phyloP scores from a whole-genome alignment of 2,113 vertebrate genomes.

The Coptodon rendalli region DNA sequence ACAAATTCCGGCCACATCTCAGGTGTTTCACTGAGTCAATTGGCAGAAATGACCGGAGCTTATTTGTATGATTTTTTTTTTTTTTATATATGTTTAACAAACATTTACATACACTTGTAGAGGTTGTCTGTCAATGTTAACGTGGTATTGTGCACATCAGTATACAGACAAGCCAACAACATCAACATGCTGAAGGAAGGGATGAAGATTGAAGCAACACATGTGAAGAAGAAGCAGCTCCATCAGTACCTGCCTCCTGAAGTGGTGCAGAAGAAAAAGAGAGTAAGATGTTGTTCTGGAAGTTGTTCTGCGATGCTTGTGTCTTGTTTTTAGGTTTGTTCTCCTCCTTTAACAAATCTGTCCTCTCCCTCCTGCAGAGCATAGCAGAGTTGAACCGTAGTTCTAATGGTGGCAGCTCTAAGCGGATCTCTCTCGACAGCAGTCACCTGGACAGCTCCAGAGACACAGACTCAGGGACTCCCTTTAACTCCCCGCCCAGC shows the following conservation, averaged over 20 bases:
- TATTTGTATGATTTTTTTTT: background rate
- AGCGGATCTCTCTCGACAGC: constrained; percentile 79
- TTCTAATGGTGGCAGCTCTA: constrained; percentile 74
- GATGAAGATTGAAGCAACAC: constrained; percentile 95
- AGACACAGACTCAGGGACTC: constrained; percentile 78
- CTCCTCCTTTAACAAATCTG: background rate
- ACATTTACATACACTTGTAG: background rate
- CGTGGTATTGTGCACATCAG: constrained; percentile 61
- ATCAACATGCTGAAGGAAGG: constrained; percentile 93
- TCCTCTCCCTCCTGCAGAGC: constrained; percentile 62
- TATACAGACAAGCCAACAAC: constrained; percentile 93
- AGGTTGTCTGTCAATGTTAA: background rate
- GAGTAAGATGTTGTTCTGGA: constrained; percentile 68
- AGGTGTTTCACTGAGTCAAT: background rate
- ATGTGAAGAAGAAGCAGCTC: constrained; percentile 93
- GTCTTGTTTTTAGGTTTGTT: background rate
- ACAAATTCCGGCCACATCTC: background rate
- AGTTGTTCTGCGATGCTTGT: accelerated
- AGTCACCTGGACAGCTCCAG: constrained; percentile 81
- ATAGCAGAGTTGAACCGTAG: constrained; percentile 78
- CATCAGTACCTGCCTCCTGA: constrained; percentile 90
- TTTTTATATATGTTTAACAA: background rate
- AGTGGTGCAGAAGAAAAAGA: constrained; percentile 89
- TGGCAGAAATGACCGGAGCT: background rate
- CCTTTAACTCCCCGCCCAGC: constrained; percentile 71